Conservation (phyloP, 2,797 vertebrate species). For the Vultur gryphus region DNA sequence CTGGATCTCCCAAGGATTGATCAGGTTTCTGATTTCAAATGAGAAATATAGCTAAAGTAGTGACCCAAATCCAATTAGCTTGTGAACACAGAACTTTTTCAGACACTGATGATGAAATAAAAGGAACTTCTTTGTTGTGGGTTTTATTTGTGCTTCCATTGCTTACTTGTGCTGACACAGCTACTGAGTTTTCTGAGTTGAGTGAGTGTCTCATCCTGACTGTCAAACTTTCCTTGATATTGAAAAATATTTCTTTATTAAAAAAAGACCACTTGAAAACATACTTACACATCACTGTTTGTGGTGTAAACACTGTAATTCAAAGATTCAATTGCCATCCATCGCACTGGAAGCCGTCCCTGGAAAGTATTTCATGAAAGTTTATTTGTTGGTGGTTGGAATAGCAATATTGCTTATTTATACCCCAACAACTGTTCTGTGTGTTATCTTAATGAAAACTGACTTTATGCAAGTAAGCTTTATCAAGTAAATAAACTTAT, state of each 20-base stretch:
- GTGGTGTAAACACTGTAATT: constrained; percentile 90
- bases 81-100: neutral
- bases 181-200: neutral
- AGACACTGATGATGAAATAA: neutral
- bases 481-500: neutral
- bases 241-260: neutral
- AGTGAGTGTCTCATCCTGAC: neutral
- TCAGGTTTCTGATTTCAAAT: neutral
- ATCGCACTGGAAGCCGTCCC: constrained; percentile 87
- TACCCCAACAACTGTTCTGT: neutral
- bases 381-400: neutral
- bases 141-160: neutral
- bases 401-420: neutral
- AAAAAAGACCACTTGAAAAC: neutral
- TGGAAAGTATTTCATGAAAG: constrained; percentile 42
- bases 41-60: neutral
- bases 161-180: neutral
- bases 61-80: neutral
- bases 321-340: constrained; percentile 90
- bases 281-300: constrained; percentile 87
- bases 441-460: neutral
- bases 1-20: neutral
- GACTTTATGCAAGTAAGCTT: neutral
- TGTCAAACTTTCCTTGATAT: neutral
- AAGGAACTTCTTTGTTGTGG: neutral